Evolutionary conservation across 1,140 invertebrate species (phyloP).

Genomic region (Drosophila malerkotliana): DNA sequence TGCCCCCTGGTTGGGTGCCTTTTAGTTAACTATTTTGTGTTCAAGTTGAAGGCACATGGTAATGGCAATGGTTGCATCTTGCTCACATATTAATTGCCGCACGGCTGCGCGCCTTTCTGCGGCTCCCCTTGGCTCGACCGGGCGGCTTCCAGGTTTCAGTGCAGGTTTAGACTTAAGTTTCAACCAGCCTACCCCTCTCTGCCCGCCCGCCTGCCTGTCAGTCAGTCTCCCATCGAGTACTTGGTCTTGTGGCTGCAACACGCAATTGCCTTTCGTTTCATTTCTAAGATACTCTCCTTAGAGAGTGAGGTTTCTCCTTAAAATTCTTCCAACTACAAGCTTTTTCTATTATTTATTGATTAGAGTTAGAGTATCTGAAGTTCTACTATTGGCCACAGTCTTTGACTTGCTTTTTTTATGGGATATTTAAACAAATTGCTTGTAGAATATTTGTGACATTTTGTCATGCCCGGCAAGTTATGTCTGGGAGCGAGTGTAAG

Average conservation of each 20-base stretch:
- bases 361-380: too few relatives aligned
- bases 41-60: constrained; percentile 82
- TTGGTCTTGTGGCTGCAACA: constrained; percentile 37
- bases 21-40: constrained; percentile 83
- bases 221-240: constrained; percentile 20
- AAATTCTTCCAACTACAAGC: background rate
- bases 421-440: constrained; percentile 83
- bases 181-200: background rate
- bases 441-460: constrained; percentile 83
- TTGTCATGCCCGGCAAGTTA: constrained; percentile 69
- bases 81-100: constrained; percentile 82
- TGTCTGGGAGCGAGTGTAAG: constrained; percentile 20
- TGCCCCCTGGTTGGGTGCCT: constrained; percentile 25
- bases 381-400: too few relatives aligned
- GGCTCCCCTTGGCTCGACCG: constrained; percentile 48
- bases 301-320: constrained; percentile 18
- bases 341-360: too few relatives aligned
- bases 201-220: background rate
- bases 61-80: constrained; percentile 79
- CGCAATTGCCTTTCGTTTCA: constrained; percentile 52
- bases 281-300: constrained; percentile 16
- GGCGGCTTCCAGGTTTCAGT: constrained; percentile 23
- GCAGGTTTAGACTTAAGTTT: constrained; percentile 34
- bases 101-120: constrained; percentile 78
- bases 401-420: constrained; percentile 47